Percentiles rank a stretch among this genome's conserved stretches.
Evolutionary conservation across 2,797 vertebrate genomes (phyloP).

Genomic region (Leucoraja ocellata): DNA sequence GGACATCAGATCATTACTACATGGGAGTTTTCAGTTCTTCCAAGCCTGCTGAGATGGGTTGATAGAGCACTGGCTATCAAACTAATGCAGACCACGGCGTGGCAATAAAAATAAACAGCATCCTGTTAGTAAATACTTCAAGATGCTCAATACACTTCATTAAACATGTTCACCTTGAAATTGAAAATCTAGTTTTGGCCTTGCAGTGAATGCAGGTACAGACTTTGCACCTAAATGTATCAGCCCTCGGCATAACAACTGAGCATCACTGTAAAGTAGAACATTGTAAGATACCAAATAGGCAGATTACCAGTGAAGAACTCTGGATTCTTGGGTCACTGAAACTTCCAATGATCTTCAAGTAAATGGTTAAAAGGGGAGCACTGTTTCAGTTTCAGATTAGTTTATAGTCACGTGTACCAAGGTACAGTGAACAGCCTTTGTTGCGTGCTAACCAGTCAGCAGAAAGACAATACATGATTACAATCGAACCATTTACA

Average conservation of each 20-base stretch:
- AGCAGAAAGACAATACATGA: too few species aligned
- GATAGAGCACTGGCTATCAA: neutral
- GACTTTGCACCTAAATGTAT: neutral
- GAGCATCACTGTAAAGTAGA: neutral
- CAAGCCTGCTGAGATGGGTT: neutral
- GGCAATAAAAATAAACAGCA: constrained; percentile 3
- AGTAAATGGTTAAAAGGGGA: neutral
- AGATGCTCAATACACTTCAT: neutral
- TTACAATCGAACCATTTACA: too few species aligned
- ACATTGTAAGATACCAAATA: neutral
- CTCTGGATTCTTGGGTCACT: neutral
- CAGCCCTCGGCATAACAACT: neutral
- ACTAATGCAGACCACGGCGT: neutral
- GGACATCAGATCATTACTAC: constrained; percentile 13
- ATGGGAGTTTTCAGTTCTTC: neutral
- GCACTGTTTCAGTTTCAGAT: too few species aligned
- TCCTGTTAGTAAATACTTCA: neutral
- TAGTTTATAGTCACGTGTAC: too few species aligned
- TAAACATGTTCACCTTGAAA: neutral
- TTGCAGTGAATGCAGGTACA: neutral
- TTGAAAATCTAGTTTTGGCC: neutral
- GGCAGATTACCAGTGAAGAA: neutral
- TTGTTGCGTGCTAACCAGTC: too few species aligned
- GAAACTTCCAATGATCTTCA: neutral
- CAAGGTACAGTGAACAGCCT: too few species aligned